A percentile compares a stretch with the other conserved stretches of the same genome.
Conservation (phyloP, 2,888 invertebrate species). For the Sicus ferrugineus region DNA sequence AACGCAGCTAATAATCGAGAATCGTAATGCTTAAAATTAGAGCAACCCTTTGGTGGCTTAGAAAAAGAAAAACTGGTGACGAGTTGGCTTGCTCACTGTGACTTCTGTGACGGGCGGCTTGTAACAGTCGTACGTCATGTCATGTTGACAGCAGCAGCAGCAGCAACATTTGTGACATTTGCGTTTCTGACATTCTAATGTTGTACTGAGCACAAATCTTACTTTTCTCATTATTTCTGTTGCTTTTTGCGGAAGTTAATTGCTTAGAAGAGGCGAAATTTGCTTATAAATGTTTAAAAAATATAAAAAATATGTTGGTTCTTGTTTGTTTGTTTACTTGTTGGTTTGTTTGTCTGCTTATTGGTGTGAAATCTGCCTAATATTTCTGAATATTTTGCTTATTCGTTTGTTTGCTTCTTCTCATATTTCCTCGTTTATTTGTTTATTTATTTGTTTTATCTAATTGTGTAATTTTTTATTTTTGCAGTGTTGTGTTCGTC, state of each 20-base stretch:
- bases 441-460: not conserved
- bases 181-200: not conserved
- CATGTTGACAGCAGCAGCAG: slow-evolving; percentile 3
- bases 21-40: no score
- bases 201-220: not conserved
- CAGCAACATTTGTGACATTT: not conserved
- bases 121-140: slow-evolving; percentile 19
- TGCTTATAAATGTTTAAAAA: no score
- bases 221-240: not conserved
- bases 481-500: not conserved
- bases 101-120: not conserved
- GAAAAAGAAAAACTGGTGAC: no score
- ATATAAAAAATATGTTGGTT: no score
- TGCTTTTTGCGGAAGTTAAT: slow-evolving; percentile 10
- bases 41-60: no score
- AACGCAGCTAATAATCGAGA: no score
- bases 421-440: not conserved
- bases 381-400: no score
- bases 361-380: no score
- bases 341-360: no score
- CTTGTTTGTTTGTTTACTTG: no score
- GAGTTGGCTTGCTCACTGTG: no score
- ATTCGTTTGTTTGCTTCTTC: no score
- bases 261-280: slow-evolving; percentile 11
- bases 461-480: not conserved